Percentiles rank a stretch among this genome's conserved stretches.
phyloP scores from a whole-genome alignment of 1,140 invertebrate genomes.

The Drosophila erecta region DNA sequence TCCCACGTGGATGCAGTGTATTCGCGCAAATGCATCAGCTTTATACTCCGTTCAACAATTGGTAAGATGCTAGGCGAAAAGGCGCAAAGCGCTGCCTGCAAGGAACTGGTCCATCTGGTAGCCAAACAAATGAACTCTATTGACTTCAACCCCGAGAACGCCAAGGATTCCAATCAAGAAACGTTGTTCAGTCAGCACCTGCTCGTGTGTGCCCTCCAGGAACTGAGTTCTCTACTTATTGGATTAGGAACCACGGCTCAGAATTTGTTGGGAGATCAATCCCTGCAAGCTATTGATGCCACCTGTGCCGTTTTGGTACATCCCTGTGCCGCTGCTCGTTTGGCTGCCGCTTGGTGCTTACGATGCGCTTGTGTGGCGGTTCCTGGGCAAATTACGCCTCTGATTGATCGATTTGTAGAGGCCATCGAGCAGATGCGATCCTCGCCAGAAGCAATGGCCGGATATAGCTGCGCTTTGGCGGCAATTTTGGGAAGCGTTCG shows the following conservation, averaged over 20 bases:
- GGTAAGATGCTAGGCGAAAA: slow-evolving; percentile 98
- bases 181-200: slow-evolving; percentile 97
- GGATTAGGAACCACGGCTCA: slow-evolving; percentile 96
- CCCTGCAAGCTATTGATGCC: slow-evolving; percentile 89
- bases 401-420: slow-evolving; percentile 95
- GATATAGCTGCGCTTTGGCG: slow-evolving; percentile 97
- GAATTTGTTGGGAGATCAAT: slow-evolving; percentile 94
- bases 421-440: slow-evolving; percentile 94
- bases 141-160: slow-evolving; percentile 95
- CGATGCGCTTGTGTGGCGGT: slow-evolving; percentile 96
- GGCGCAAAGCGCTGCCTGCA: slow-evolving; percentile 97
- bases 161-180: slow-evolving; percentile 94
- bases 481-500: slow-evolving; percentile 96
- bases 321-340: slow-evolving; percentile 94
- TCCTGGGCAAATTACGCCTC: slow-evolving; percentile 96
- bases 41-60: slow-evolving; percentile 95
- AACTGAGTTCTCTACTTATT: slow-evolving; percentile 93
- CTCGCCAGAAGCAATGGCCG: slow-evolving; percentile 96
- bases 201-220: slow-evolving; percentile 96
- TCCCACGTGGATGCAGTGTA: slow-evolving; percentile 99
- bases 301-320: slow-evolving; percentile 91
- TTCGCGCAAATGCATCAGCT: slow-evolving; percentile 98
- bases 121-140: slow-evolving; percentile 98
- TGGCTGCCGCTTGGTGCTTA: slow-evolving; percentile 97
- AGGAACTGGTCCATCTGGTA: slow-evolving; percentile 96